Conservation (phyloP, 2,888 invertebrate genomes). For the Platerodrilus igneus region DNA sequence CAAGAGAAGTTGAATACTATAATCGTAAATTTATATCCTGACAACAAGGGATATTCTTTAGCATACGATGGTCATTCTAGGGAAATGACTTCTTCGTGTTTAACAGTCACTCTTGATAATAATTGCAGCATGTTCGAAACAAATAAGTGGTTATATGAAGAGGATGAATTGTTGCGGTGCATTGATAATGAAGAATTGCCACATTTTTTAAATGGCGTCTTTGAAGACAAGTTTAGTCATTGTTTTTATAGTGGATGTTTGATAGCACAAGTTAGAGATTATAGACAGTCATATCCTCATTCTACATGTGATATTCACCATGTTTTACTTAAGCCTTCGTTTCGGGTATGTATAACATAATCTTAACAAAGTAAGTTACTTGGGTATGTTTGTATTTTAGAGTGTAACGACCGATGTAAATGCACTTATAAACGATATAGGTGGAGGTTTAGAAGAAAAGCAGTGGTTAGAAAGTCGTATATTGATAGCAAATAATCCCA, state of each 20-base stretch:
- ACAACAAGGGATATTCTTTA: slow-evolving; percentile 71
- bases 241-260: slow-evolving; percentile 90
- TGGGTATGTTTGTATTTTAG: slow-evolving; percentile 41
- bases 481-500: slow-evolving; percentile 79
- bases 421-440: slow-evolving; percentile 42
- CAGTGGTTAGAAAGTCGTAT: slow-evolving; percentile 78
- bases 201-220: slow-evolving; percentile 75
- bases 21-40: slow-evolving; percentile 86
- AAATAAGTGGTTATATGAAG: slow-evolving; percentile 81
- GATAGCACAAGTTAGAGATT: slow-evolving; percentile 86
- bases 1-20: slow-evolving; percentile 83
- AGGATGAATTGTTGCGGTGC: slow-evolving; percentile 80
- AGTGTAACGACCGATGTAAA: slow-evolving; percentile 48
- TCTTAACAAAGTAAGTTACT: slow-evolving; percentile 49
- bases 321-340: slow-evolving; percentile 81
- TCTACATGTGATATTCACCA: slow-evolving; percentile 79
- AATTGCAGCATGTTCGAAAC: slow-evolving; percentile 65
- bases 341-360: slow-evolving; percentile 66
- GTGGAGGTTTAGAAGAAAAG: slow-evolving; percentile 72
- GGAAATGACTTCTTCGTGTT: slow-evolving; percentile 35
- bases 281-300: slow-evolving; percentile 73
- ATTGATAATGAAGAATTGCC: slow-evolving; percentile 90
- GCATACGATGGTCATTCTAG: slow-evolving; percentile 35
- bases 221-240: slow-evolving; percentile 78
- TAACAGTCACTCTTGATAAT: slow-evolving; percentile 53